phyloP scores from a whole-genome alignment of 2,797 vertebrate genomes.

The Rhodeus uyekii region DNA sequence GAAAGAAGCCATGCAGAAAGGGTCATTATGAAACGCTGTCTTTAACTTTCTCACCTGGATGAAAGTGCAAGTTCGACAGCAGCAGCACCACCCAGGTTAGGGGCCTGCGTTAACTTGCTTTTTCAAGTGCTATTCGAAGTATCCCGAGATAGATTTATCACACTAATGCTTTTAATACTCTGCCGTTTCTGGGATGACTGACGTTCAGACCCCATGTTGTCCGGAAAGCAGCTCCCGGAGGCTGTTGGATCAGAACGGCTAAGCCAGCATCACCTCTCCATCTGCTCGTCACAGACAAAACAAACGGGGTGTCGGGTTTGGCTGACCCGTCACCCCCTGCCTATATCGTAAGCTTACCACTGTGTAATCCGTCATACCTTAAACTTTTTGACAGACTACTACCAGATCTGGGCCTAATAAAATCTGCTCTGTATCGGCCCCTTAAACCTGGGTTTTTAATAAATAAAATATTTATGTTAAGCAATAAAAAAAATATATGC shows the following conservation, averaged over 20 bases:
- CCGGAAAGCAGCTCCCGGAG: not conserved
- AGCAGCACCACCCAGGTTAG: constrained; percentile 11
- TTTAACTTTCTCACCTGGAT: not conserved
- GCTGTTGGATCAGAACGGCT: not conserved
- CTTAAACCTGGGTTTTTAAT: too few species aligned
- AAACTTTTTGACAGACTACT: not conserved
- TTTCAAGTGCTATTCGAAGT: constrained; percentile 12
- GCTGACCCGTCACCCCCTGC: not conserved
- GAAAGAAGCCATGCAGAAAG: not conserved
- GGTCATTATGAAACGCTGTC: not conserved
- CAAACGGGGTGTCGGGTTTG: constrained; percentile 8
- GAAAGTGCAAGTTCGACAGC: not conserved
- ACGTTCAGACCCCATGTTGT: not conserved
- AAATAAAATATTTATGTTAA: too few species aligned
- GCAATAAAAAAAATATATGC: too few species aligned
- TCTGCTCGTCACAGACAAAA: constrained; percentile 7
- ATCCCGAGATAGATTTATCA: constrained; percentile 24
- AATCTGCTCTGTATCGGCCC: not conserved
- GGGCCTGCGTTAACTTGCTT: constrained; percentile 23
- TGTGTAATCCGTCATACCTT: not conserved
- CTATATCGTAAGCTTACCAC: not conserved
- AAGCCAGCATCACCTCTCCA: constrained; percentile 17
- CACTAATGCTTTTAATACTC: constrained; percentile 11
- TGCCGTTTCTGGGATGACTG: not conserved
- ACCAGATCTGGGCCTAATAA: not conserved